Evolutionary conservation across 2,113 vertebrate species (phyloP).

Genomic region (Phalacrocorax brasilianus): DNA sequence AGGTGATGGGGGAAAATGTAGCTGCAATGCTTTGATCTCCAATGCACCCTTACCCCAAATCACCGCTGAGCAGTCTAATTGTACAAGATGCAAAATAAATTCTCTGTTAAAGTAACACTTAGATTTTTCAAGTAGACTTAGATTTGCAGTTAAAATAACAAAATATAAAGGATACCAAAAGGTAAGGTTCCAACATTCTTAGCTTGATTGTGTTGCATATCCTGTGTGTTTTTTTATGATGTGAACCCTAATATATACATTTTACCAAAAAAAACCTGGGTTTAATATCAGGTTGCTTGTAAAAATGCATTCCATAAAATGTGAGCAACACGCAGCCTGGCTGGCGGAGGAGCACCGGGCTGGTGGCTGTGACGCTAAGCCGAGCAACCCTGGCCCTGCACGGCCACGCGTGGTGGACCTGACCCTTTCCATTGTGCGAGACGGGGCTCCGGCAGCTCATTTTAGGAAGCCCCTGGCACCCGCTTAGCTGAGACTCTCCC

Average conservation of each 20-base stretch:
- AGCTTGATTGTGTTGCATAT: neutral
- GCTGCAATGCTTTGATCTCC: neutral
- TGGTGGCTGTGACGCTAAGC: neutral
- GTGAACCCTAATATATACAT: neutral
- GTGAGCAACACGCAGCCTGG: neutral
- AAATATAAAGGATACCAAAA: neutral
- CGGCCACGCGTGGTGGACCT: fast-evolving
- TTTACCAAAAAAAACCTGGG: neutral
- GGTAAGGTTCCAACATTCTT: neutral
- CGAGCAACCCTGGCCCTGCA: neutral
- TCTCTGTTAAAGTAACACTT: neutral
- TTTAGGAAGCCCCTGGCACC: neutral
- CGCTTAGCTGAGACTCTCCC: fast-evolving
- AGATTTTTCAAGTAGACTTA: neutral
- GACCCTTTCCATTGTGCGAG: neutral
- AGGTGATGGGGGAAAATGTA: conserved; percentile 21
- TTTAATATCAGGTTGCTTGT: neutral
- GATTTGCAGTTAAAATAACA: neutral
- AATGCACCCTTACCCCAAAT: neutral
- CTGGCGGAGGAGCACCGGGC: fast-evolving
- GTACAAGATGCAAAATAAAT: neutral
- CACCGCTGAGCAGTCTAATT: neutral
- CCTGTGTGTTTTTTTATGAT: neutral
- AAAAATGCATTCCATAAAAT: neutral
- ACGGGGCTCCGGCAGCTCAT: fast-evolving